Evolutionary conservation across 2,888 invertebrate genomes (phyloP), one percentile per base, ranked within the genome.

Genomic region (Mesopsocus fuscifrons): DNA sequence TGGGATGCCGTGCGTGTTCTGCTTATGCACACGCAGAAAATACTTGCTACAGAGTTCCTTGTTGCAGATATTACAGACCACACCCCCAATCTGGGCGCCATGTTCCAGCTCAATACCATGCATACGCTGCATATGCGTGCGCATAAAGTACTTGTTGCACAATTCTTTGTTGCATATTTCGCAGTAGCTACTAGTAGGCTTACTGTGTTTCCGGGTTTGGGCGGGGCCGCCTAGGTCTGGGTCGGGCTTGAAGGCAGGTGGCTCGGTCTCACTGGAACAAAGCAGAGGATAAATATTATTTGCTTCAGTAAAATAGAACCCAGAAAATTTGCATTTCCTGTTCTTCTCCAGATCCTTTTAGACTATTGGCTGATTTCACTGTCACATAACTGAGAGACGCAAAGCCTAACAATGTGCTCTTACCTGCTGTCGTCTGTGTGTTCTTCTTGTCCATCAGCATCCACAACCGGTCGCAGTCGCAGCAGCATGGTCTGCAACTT

Each of bases 91-190:
- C 59, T 85, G 87, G 26, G 88, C 82, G 16, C 87, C 88, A 55
- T 85, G 87, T 62, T 89, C 88, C 41, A 91, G 79, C 58, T 88
- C 87, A 53, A 91, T 91, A 34, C 89, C 89, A 62, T 91, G 98
- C 88, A 98, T 95, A 59, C 94, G 79, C 58, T 92, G 82, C 89
- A 95, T 95, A 66, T 98, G 98, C 2, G 95, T 97, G 60, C 95
- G 91, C 82, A 98, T 88, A 63, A 98, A 98, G 61, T 98, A 98
- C 63, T 98, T 98, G 67, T 98, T 98, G 68, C 97, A 98, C 52
- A 98, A 67, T 64, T 97, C 94, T 63, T 95, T 95, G 67, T 95
- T 94, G 64, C 95, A 95, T 49, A 95, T 91, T 59, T 92, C 92
- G 60, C 95, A 95, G 60, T 89, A 91, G 56, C 88, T 88, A 48